These are phyloP conservation scores for rat (Rattus norvegicus) DNA, from an alignment of 2,113 vertebrate species.

Conservation along the genomic window DNA sequence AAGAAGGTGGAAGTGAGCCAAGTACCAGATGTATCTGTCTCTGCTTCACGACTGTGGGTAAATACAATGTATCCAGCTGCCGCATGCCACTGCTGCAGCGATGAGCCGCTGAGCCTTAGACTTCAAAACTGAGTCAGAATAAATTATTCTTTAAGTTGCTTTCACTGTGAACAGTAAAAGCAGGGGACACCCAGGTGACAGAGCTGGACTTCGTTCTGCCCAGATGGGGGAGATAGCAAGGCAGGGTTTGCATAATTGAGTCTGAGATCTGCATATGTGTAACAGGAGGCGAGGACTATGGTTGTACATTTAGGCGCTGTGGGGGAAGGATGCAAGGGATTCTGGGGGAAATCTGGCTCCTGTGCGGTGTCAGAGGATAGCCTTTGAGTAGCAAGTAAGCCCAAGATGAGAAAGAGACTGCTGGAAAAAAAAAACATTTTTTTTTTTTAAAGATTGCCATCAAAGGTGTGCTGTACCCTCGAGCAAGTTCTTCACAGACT, in stretches of 20 bases:
- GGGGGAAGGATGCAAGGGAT: too few relatives aligned
- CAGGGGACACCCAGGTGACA: fast-evolving
- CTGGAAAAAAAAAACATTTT: background rate
- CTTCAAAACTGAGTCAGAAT: background rate
- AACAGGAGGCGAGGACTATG: fast-evolving
- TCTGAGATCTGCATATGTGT: fast-evolving
- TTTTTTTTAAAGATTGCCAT: background rate
- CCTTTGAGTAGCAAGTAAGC: background rate
- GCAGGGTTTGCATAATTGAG: fast-evolving
- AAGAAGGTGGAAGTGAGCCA: too few relatives aligned
- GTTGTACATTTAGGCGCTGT: background rate
- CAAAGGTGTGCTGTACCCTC: background rate
- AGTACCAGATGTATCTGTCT: background rate
- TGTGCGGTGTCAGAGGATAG: background rate
- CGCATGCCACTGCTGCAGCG: background rate
- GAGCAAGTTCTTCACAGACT: background rate
- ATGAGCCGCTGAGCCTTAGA: background rate
- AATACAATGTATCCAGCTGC: background rate
- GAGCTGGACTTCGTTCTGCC: background rate
- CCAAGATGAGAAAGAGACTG: background rate
- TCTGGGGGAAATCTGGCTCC: background rate
- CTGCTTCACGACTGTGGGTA: background rate
- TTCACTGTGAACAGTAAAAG: background rate
- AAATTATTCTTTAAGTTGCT: background rate
- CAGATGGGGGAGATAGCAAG: background rate